Conservation (phyloP, 2,113 vertebrate species). For the Macroglossus sobrinus region DNA sequence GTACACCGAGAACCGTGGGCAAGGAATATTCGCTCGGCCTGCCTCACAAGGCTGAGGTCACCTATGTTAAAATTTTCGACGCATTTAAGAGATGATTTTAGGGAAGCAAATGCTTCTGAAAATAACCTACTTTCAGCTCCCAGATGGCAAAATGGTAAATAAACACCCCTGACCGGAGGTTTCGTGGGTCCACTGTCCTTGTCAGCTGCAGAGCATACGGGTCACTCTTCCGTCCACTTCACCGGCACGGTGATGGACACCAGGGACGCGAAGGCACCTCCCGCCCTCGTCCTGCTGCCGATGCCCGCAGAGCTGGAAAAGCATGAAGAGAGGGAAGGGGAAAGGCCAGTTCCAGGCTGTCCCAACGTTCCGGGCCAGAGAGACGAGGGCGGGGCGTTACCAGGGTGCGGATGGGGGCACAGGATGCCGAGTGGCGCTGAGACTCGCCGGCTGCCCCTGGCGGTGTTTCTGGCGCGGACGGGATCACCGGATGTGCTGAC, state of each 20-base stretch:
- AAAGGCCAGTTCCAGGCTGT: background rate
- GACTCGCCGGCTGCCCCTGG: rapidly evolving
- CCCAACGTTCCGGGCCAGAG: background rate
- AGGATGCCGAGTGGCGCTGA: rapidly evolving
- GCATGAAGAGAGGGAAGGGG: rapidly evolving
- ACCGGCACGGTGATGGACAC: background rate
- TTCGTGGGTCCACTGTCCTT: rapidly evolving
- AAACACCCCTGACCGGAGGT: rapidly evolving
- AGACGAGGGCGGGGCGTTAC: background rate
- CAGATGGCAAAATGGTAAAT: background rate
- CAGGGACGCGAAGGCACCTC: background rate
- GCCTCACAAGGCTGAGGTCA: background rate
- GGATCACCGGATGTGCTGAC: too few relatives aligned
- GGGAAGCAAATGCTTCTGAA: background rate
- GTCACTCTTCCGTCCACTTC: background rate
- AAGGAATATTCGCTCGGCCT: background rate
- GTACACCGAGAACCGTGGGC: background rate
- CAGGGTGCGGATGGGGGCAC: rapidly evolving
- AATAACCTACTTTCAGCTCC: rapidly evolving
- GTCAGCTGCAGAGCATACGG: background rate
- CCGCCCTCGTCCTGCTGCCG: background rate
- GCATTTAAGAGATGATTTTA: background rate
- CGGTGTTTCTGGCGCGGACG: rapidly evolving
- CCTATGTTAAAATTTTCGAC: background rate
- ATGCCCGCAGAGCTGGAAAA: background rate